A percentile compares a stretch with the other conserved stretches of the same genome.
phyloP scores from a whole-genome alignment of 1,140 invertebrate species.

The Apis laboriosa region DNA sequence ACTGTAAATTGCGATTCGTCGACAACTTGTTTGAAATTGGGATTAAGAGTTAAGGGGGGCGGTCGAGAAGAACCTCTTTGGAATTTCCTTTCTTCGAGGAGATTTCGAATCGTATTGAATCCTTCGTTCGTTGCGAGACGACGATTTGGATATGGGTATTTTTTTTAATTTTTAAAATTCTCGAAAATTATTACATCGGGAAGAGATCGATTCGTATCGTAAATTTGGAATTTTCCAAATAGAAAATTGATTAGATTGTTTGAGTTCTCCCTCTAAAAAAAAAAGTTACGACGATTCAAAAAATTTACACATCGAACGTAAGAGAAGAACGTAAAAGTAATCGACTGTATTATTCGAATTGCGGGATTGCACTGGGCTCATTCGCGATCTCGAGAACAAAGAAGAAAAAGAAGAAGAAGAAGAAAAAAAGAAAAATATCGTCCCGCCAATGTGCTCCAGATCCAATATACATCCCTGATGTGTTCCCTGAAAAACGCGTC shows the following conservation, averaged over 20 bases:
- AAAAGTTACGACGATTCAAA: too few species aligned
- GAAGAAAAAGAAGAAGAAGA: not conserved
- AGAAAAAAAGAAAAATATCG: not conserved
- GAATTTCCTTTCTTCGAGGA: not conserved
- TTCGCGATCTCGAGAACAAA: not conserved
- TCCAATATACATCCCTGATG: constrained; percentile 6
- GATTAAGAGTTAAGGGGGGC: not conserved
- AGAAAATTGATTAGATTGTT: too few species aligned
- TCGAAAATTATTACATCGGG: too few species aligned
- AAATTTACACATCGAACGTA: not conserved
- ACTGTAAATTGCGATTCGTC: constrained; percentile 20
- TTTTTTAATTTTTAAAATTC: too few species aligned
- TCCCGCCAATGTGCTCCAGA: not conserved
- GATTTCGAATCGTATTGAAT: too few species aligned
- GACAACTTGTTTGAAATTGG: not conserved
- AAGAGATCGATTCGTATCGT: too few species aligned
- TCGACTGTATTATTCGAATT: not conserved
- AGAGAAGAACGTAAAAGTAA: not conserved
- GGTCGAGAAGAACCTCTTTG: not conserved
- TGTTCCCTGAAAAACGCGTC: not conserved
- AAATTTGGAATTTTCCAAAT: too few species aligned
- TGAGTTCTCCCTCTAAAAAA: too few species aligned
- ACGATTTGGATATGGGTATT: too few species aligned
- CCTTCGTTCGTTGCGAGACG: too few species aligned
- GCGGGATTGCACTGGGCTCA: not conserved